phyloP scores from a whole-genome alignment of 30 jellyfish, hydroid and myxozoan genomes.

The Aurelia sp. region DNA sequence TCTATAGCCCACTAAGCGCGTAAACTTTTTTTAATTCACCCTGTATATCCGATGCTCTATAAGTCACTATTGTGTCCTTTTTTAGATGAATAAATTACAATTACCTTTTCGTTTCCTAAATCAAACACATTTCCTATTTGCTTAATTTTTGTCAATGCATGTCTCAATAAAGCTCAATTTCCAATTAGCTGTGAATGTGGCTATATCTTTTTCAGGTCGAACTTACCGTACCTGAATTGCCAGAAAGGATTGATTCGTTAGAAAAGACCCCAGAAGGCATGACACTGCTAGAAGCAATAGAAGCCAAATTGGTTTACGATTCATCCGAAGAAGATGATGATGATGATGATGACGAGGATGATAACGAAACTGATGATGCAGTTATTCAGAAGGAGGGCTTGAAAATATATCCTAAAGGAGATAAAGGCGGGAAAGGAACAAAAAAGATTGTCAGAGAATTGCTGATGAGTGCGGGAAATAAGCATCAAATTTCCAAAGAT shows the following conservation, averaged over 20 bases:
- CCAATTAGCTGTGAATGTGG: no score
- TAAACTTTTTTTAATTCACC: no score
- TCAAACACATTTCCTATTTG: no score
- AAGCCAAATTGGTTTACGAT: conserved; percentile 65
- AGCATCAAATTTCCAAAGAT: conserved; percentile 15
- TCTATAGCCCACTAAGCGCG: no score
- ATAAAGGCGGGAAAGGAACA: conserved; percentile 8
- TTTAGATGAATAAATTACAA: no score
- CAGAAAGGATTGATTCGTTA: conserved; percentile 50
- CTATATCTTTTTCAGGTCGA: no score
- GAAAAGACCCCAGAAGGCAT: conserved; percentile 71
- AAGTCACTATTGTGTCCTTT: no score
- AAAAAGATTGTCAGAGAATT: conserved; percentile 41
- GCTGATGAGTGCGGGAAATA: conserved; percentile 38
- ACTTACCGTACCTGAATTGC: conserved; percentile 18
- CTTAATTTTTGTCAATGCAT: no score
- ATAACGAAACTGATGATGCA: conserved; percentile 49
- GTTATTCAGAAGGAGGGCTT: conserved; percentile 1
- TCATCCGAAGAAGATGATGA: conserved; percentile 73
- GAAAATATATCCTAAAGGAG: conserved; percentile 18
- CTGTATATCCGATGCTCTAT: no score
- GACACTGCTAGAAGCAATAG: conserved; percentile 69
- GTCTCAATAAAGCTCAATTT: no score
- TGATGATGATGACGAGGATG: conserved; percentile 72
- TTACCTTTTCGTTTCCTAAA: no score